Conservation (phyloP, 2,113 vertebrate species). For the Melanotaenia duboulayi region DNA sequence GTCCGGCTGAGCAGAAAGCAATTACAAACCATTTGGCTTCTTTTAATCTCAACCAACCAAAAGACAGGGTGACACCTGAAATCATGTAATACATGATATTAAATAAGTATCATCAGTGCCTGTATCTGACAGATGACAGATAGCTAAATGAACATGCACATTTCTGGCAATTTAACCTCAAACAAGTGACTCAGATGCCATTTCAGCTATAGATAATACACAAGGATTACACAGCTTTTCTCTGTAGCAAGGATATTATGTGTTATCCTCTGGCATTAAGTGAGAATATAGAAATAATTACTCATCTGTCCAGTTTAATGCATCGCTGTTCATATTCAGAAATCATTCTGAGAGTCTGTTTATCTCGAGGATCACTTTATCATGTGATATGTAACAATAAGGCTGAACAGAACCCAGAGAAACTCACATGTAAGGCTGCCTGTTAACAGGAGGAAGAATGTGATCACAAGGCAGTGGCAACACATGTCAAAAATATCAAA, state of each 20-base stretch:
- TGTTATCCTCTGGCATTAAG: not conserved
- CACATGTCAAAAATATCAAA: constrained; percentile 1
- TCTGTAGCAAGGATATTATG: not conserved
- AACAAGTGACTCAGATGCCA: constrained; percentile 4
- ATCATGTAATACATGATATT: not conserved
- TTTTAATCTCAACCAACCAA: not conserved
- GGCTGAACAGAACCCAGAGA: constrained; percentile 4
- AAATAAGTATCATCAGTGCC: not conserved
- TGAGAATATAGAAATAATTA: not conserved
- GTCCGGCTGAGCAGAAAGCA: not conserved
- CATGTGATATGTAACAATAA: constrained; percentile 43
- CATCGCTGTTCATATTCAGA: constrained; percentile 10
- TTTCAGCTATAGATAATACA: not conserved
- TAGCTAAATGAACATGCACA: not conserved
- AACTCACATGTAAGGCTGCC: not conserved
- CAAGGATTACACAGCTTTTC: not conserved
- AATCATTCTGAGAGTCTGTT: constrained; percentile 19
- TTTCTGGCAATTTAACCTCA: not conserved
- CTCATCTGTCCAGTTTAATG: not conserved
- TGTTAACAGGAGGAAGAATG: not conserved
- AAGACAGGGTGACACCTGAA: not conserved
- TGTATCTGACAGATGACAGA: not conserved
- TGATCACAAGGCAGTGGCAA: not conserved
- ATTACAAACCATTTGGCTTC: constrained; percentile 1
- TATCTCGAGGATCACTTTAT: constrained; percentile 32